Evolutionary conservation across 2,113 vertebrate species (phyloP).

Genomic region (Rhinoderma darwinii): DNA sequence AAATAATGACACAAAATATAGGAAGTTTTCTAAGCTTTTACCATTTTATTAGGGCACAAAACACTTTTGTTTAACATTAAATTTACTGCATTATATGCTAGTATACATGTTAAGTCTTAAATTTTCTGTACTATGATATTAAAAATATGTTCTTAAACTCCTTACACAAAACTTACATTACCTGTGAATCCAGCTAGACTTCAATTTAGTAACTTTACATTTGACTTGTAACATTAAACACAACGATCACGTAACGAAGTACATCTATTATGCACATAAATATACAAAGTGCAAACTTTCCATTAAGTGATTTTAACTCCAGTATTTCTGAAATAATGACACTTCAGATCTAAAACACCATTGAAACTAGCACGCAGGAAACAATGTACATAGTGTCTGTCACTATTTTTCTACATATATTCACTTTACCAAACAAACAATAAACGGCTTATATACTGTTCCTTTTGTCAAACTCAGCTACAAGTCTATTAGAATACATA

Average conservation of each 20-base stretch:
- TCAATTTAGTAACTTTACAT: neutral
- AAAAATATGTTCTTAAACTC: neutral
- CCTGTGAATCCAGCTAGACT: neutral
- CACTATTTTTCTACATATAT: neutral
- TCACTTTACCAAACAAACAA: constrained; percentile 13
- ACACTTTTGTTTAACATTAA: neutral
- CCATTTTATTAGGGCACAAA: constrained; percentile 7
- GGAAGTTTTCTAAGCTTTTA: neutral
- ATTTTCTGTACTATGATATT: neutral
- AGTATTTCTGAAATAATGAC: neutral
- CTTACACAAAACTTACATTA: constrained; percentile 27
- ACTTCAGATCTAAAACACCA: neutral
- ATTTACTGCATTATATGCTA: neutral
- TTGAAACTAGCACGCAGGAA: neutral
- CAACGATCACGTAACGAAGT: neutral
- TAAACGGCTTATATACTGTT: neutral
- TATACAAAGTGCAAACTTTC: neutral
- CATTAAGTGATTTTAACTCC: neutral
- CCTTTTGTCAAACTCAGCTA: neutral
- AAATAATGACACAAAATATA: neutral
- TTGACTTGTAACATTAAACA: constrained; percentile 29
- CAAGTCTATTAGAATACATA: neutral
- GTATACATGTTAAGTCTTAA: neutral
- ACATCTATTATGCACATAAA: constrained; percentile 15
- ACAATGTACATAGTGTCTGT: neutral